Evolutionary conservation across 2,888 invertebrate genomes (phyloP), one percentile per base, ranked within the genome.

Genomic region (Clanis bilineata): DNA sequence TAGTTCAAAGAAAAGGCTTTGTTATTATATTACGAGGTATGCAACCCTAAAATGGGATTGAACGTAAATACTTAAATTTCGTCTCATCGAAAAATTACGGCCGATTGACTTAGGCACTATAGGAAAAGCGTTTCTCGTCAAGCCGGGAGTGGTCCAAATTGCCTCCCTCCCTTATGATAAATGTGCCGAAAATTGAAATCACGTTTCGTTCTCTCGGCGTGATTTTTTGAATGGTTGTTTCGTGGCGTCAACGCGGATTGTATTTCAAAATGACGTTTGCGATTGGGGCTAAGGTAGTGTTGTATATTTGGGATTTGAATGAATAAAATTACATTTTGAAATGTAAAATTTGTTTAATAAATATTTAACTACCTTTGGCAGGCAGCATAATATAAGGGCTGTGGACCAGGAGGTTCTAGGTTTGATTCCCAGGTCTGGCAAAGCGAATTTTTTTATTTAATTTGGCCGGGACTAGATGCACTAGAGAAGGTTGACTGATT

Each of bases 121-220:
- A 76, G 79, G 76, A 75, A 81, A 83, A 85, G 82, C 83, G 81
- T 83, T 83, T 81, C 74, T 76, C 79, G 82, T 85, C 86, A 83
- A 85, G 86, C 83, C 74, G 74, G 72, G 84, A 86, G 83, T 85
- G 80, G 79, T 77, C 78, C 78, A 79, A 84, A 86, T 85, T 82
- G 78, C 79, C 77, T 77, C 73, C 77, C 65, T 65, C 69, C 56
- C 71, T 76, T 82, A 84, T 85, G 82, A 85, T 84, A 84, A 86
- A 87, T 86, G 83, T 80, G 71, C 72, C 77, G 75, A 79, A 85
- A 85, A 86, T 86, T 85, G 80, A 84, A 85, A 85, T 85, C 82
- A 78, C 79, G 79, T 83, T 84, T 80, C 79, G 74, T 79, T 82
- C 67, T 74, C 74, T 72, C 73, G 76, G 73, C 72, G 74, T 73